Evolutionary conservation across 2,797 vertebrate genomes (phyloP).

Genomic region (Gallinago nigripennis): DNA sequence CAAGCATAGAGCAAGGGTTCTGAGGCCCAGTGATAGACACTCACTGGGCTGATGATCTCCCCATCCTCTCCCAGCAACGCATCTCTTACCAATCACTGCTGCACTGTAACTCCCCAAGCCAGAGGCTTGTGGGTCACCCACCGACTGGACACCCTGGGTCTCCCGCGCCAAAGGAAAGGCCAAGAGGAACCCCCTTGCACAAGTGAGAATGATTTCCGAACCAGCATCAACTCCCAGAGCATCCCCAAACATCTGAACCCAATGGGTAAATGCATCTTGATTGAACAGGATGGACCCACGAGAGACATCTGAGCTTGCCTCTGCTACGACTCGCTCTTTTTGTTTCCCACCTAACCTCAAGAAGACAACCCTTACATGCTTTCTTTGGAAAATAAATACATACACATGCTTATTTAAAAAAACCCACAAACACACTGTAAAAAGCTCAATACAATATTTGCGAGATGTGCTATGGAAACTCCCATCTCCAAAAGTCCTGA

Average conservation of each 20-base stretch:
- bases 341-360: not conserved
- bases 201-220: not conserved
- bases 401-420: not conserved
- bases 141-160: rapidly evolving
- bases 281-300: not conserved
- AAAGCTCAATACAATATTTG: not conserved
- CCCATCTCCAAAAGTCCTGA: not conserved
- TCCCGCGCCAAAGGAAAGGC: not conserved
- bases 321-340: not conserved
- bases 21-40: not conserved
- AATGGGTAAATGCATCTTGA: rapidly evolving
- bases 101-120: not conserved
- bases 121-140: not conserved
- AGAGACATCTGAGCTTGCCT: not conserved
- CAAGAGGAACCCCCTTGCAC: not conserved
- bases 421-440: not conserved
- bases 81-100: not conserved
- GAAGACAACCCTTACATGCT: not conserved
- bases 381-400: not conserved
- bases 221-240: not conserved
- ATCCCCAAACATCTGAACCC: no score
- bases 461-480: not conserved
- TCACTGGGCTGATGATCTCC: not conserved
- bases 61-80: not conserved
- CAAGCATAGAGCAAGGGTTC: not conserved